Evolutionary conservation across 2,113 vertebrate genomes (phyloP).

Genomic region (Pseudopipra pipra): DNA sequence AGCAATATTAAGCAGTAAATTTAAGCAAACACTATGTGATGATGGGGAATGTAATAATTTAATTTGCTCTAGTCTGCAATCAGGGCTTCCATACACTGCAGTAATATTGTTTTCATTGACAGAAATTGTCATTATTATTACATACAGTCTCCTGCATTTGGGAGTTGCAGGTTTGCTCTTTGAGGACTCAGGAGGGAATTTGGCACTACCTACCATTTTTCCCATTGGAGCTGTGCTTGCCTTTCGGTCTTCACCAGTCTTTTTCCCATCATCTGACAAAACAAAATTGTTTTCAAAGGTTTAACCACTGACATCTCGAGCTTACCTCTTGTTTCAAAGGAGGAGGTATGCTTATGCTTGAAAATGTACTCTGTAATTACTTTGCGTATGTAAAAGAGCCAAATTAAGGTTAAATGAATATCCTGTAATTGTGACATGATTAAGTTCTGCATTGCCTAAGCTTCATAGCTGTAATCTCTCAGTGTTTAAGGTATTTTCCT

Average conservation of each 20-base stretch:
- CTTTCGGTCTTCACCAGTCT: accelerated
- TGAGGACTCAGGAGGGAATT: neutral
- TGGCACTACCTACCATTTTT: neutral
- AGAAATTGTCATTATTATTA: neutral
- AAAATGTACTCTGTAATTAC: constrained; percentile 21
- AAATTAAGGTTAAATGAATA: neutral
- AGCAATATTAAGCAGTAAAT: constrained; percentile 14
- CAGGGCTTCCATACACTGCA: neutral
- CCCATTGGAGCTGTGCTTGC: neutral
- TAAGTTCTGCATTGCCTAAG: neutral
- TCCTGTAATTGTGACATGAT: neutral
- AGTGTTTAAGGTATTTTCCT: neutral
- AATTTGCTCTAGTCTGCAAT: neutral
- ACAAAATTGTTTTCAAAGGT: neutral
- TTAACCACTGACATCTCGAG: neutral
- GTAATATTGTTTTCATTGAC: neutral
- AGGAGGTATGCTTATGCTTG: neutral
- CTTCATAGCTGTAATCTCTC: neutral
- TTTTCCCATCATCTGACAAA: neutral
- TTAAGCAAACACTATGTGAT: constrained; percentile 27
- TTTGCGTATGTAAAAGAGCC: neutral
- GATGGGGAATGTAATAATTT: neutral
- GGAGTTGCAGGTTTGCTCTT: neutral
- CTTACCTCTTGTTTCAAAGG: neutral
- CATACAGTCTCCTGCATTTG: neutral